Conservation (phyloP, 2,888 invertebrate species). For the Tipula helvola region DNA sequence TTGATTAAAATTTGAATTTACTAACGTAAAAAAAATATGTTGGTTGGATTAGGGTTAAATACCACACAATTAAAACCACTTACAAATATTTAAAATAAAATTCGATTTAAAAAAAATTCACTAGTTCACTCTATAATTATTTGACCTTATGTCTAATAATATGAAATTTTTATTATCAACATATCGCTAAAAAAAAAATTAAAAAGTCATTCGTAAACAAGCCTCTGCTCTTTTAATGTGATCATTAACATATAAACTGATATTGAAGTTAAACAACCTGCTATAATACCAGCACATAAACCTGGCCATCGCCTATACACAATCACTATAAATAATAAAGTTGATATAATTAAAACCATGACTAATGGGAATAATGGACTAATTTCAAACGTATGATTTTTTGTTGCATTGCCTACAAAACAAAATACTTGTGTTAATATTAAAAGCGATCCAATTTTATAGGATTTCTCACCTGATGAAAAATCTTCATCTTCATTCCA, state of each 20-base stretch:
- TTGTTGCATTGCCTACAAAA: not conserved
- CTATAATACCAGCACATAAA: constrained; percentile 21
- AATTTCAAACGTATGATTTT: constrained; percentile 18
- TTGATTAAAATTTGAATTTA: too few relatives aligned
- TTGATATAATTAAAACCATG: constrained; percentile 20
- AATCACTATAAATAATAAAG: constrained; percentile 20
- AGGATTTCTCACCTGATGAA: not conserved
- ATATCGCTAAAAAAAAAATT: too few relatives aligned
- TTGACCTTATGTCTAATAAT: too few relatives aligned
- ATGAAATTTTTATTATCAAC: too few relatives aligned
- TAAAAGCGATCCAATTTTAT: not conserved
- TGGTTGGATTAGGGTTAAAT: too few relatives aligned
- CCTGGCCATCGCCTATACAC: constrained; percentile 23
- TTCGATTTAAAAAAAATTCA: too few relatives aligned
- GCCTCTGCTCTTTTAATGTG: constrained; percentile 15
- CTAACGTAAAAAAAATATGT: too few relatives aligned
- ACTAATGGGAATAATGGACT: constrained; percentile 21
- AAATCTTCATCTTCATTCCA: constrained; percentile 5
- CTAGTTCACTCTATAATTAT: too few relatives aligned
- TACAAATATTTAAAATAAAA: too few relatives aligned
- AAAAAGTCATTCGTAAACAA: constrained; percentile 16
- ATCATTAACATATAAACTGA: constrained; percentile 20
- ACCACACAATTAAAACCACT: too few relatives aligned
- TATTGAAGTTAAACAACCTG: constrained; percentile 21
- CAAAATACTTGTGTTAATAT: not conserved